Base-by-base conservation (phyloP, 2,888 invertebrate genomes). In the Leptura quadrifasciata region DNA sequence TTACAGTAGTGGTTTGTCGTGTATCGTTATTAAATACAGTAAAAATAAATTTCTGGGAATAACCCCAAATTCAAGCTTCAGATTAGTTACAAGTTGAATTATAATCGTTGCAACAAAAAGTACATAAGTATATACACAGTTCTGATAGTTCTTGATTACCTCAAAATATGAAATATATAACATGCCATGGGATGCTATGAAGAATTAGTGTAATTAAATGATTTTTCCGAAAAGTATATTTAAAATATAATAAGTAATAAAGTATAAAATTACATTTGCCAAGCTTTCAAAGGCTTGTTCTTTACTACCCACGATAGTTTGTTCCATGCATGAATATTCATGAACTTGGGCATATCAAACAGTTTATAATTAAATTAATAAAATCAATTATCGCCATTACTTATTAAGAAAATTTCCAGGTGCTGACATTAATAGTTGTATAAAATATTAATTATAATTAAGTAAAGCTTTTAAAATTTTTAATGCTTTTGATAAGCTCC, bases 271-370 rank as follows among this genome's bases (percentile, higher is more conserved):
- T 39, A 39, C 8, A 39, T 15, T 12, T 47, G 4, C 15, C n/a
- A n/a, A 47, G n/a, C 47, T 27, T 60, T 57, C 31, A 60, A 60
- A 27, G n/a, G 58, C 3, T 58, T 47, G 27, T 8, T 31, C n/a
- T n/a, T 60, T 58, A 15, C 24, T n/a, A 17, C 60, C 17, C 27
- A 60, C 60, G 31, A 60, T 27, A 60, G n/a, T 60, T 60, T 27
- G 21, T 27, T 60, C 5, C 21, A 12, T 15, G 21, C 6, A 60
- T 60, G 24, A 21, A 60, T 60, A 60, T 60, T 60, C 60, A 60
- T 60, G 60, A 60, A 27, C 24, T n/a, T 21, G 9, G 9, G 5
- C 5, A 60, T 27, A 60, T 60, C 31, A 60, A 27, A 60, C 12
- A 2, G 5, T 27, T 60, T 60, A 31, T 57, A 57, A 20, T 20